phyloP scores from a whole-genome alignment of 2,888 invertebrate species.

The Geophilus truncorum region DNA sequence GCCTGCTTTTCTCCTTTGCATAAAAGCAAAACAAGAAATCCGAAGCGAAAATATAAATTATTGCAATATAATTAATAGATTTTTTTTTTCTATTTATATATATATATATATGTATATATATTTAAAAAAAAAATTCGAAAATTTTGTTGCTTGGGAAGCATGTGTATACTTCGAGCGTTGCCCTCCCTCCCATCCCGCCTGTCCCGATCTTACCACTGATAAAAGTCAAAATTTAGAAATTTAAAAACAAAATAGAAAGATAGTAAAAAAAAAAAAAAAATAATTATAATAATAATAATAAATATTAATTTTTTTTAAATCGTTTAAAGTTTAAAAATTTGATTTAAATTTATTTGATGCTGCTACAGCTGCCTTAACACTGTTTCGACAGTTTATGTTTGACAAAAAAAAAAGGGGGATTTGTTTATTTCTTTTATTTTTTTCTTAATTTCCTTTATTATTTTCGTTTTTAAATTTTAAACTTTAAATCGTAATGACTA shows the following conservation, averaged over 20 bases:
- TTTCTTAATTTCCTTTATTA: too few relatives aligned
- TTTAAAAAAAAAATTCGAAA: neutral
- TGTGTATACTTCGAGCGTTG: conserved; percentile 23
- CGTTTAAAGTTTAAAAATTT: neutral
- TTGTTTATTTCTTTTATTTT: neutral
- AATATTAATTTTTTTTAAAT: neutral
- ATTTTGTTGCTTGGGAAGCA: conserved; percentile 30
- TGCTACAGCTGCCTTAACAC: conserved; percentile 27
- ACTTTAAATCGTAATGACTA: too few relatives aligned
- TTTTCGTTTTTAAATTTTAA: too few relatives aligned
- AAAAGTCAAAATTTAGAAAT: neutral
- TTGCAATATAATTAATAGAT: too few relatives aligned
- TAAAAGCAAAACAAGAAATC: conserved; percentile 39
- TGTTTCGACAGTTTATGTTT: neutral
- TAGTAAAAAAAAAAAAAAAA: too few relatives aligned
- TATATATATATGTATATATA: neutral
- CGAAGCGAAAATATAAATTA: neutral
- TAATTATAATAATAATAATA: too few relatives aligned
- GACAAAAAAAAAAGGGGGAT: neutral
- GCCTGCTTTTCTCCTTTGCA: conserved; percentile 30
- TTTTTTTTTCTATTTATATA: too few relatives aligned
- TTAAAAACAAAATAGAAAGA: neutral
- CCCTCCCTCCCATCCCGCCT: neutral
- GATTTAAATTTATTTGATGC: neutral
- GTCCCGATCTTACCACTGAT: neutral